A percentile compares a stretch with the other conserved stretches of the same genome.
These are phyloP conservation scores for Lasaia peninsularis DNA, from an alignment of 1,140 invertebrate genomes.

Conservation along the genomic window DNA sequence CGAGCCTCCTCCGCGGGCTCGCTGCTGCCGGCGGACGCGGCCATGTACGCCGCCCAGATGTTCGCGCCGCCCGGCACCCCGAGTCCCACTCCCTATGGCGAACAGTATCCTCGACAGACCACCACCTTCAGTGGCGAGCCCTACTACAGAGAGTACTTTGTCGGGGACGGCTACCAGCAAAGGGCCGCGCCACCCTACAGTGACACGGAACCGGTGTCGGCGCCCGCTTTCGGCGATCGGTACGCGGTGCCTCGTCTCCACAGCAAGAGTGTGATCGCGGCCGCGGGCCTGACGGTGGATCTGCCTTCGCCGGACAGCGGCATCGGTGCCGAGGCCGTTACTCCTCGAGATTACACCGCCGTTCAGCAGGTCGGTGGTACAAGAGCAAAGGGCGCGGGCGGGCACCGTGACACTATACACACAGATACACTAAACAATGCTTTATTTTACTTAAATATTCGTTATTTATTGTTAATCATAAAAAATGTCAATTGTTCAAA, in stretches of 20 bases:
- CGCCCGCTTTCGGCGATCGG: slow-evolving; percentile 63
- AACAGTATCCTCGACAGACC: slow-evolving; percentile 63
- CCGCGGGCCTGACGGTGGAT: slow-evolving; percentile 91
- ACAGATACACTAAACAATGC: slow-evolving; percentile 14
- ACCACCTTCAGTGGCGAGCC: slow-evolving; percentile 63
- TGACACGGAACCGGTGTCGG: slow-evolving; percentile 54
- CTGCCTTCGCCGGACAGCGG: slow-evolving; percentile 94
- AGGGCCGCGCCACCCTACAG: slow-evolving; percentile 65
- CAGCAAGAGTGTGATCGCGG: slow-evolving; percentile 76
- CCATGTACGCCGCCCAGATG: slow-evolving; percentile 76
- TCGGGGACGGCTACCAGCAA: slow-evolving; percentile 67
- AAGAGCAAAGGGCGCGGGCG: slow-evolving; percentile 49
- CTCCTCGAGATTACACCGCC: slow-evolving; percentile 90
- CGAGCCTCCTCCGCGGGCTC: slow-evolving; percentile 71
- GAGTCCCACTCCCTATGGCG: slow-evolving; percentile 72
- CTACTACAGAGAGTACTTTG: slow-evolving; percentile 75
- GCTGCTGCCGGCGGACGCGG: slow-evolving; percentile 69
- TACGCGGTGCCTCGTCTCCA: slow-evolving; percentile 71
- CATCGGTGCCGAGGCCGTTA: slow-evolving; percentile 93
- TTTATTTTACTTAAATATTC: background rate
- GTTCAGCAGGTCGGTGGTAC: slow-evolving; percentile 89
- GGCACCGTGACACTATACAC: slow-evolving; percentile 41
- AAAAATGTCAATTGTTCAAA: background rate
- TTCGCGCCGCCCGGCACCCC: slow-evolving; percentile 72
- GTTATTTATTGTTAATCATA: background rate